Percentiles rank a stretch among this genome's conserved stretches.
Evolutionary conservation across 2,888 invertebrate species (phyloP).

Genomic region (Caradrina clavipalpis): DNA sequence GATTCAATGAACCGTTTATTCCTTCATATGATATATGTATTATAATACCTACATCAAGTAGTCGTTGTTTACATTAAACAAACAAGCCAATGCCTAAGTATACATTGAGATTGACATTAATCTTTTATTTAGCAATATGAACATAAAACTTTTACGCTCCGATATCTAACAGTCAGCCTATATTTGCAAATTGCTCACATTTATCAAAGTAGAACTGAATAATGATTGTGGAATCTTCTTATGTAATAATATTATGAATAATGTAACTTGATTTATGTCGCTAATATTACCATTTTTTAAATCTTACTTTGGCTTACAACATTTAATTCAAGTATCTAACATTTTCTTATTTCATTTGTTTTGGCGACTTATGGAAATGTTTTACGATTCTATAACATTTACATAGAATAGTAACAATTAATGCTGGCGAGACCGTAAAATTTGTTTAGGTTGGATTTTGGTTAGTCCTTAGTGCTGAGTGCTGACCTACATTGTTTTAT

Average conservation of each 20-base stretch:
- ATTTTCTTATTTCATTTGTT: slow-evolving; percentile 41
- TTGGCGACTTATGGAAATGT: slow-evolving; percentile 11
- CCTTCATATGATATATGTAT: neutral
- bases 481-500: slow-evolving; percentile 50
- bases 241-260: slow-evolving; percentile 23
- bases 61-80: slow-evolving; percentile 1
- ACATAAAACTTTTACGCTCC: slow-evolving; percentile 30
- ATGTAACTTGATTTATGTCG: slow-evolving; percentile 57
- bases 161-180: slow-evolving; percentile 35
- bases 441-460: slow-evolving; percentile 18
- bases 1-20: neutral
- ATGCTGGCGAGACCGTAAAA: slow-evolving; percentile 24
- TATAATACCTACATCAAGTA: neutral
- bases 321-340: slow-evolving; percentile 25
- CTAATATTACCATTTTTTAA: slow-evolving; percentile 49
- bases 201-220: slow-evolving; percentile 58
- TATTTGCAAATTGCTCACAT: slow-evolving; percentile 57
- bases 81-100: slow-evolving; percentile 10
- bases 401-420: slow-evolving; percentile 36
- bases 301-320: slow-evolving; percentile 26
- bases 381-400: slow-evolving; percentile 46
- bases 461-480: neutral
- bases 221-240: slow-evolving; percentile 55
- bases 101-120: slow-evolving; percentile 26
- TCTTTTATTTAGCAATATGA: slow-evolving; percentile 33